A percentile compares a stretch with the other conserved stretches of the same genome.
Evolutionary conservation across 2,888 invertebrate species (phyloP).

Genomic region (Tipula vernalis): DNA sequence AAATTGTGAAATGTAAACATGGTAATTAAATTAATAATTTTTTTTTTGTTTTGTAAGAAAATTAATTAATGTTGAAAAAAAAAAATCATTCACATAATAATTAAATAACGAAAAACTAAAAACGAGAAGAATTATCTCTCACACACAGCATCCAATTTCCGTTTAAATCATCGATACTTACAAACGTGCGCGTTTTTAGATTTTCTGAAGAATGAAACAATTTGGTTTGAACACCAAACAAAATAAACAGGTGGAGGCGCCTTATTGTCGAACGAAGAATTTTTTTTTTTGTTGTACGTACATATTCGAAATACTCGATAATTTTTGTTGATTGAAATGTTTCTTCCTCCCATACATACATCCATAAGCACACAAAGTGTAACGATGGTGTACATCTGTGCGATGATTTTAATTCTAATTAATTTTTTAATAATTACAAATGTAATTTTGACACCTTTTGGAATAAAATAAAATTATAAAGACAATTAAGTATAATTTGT

Average conservation of each 20-base stretch:
- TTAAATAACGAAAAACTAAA: background rate
- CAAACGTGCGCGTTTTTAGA: background rate
- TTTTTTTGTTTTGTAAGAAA: background rate
- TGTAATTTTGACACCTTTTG: background rate
- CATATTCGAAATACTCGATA: background rate
- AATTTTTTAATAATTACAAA: background rate
- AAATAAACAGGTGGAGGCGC: constrained; percentile 4
- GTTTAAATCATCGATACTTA: background rate
- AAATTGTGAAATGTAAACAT: background rate
- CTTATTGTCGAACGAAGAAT: background rate
- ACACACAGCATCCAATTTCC: background rate
- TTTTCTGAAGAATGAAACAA: background rate
- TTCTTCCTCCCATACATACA: background rate
- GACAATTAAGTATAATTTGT: background rate
- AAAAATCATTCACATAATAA: constrained; percentile 4
- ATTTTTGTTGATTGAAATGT: background rate
- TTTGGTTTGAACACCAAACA: background rate
- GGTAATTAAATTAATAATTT: constrained; percentile 4
- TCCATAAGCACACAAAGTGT: background rate
- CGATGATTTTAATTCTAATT: background rate
- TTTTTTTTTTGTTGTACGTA: background rate
- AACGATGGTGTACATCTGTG: background rate
- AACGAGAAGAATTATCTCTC: background rate
- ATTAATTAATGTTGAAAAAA: background rate
- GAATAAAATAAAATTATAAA: background rate